Evolutionary conservation across 2,113 vertebrate species (phyloP).

Genomic region (Thinocorus orbignyianus): DNA sequence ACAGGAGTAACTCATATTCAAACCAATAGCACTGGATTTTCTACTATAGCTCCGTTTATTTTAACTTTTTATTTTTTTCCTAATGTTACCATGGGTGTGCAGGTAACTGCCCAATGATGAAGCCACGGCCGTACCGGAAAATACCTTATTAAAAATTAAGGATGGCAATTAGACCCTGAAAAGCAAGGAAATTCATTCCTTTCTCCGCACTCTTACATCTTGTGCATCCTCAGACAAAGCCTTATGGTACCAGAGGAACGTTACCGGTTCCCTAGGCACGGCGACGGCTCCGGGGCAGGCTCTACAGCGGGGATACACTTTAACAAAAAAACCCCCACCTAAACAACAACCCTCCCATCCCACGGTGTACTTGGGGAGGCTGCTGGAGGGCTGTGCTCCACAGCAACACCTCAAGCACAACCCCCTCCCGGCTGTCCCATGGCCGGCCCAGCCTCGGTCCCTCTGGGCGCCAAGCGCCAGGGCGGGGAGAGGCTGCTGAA

Average conservation of each 20-base stretch:
- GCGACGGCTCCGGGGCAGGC: fast-evolving
- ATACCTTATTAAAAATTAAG: constrained; percentile 28
- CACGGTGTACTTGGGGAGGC: fast-evolving
- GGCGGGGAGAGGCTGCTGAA: background rate
- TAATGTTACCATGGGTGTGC: background rate
- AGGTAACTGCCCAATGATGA: background rate
- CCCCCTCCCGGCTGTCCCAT: fast-evolving
- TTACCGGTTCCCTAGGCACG: fast-evolving
- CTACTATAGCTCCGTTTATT: background rate
- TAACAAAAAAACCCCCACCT: too few relatives aligned
- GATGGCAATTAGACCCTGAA: background rate
- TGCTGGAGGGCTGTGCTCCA: fast-evolving
- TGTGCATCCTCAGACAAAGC: background rate
- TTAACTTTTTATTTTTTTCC: background rate
- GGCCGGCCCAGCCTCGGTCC: fast-evolving
- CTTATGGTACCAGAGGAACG: fast-evolving
- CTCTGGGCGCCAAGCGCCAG: too few relatives aligned
- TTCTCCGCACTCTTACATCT: background rate
- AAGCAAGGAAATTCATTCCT: background rate
- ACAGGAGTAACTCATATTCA: background rate
- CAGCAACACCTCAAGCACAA: too few relatives aligned
- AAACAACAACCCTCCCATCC: background rate
- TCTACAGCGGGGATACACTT: fast-evolving
- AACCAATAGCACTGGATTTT: background rate
- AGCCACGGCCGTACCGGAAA: background rate